Evolutionary conservation across 2,113 vertebrate genomes (phyloP), one percentile per base, ranked within the genome.

Genomic region (Eleginops maclovinus): DNA sequence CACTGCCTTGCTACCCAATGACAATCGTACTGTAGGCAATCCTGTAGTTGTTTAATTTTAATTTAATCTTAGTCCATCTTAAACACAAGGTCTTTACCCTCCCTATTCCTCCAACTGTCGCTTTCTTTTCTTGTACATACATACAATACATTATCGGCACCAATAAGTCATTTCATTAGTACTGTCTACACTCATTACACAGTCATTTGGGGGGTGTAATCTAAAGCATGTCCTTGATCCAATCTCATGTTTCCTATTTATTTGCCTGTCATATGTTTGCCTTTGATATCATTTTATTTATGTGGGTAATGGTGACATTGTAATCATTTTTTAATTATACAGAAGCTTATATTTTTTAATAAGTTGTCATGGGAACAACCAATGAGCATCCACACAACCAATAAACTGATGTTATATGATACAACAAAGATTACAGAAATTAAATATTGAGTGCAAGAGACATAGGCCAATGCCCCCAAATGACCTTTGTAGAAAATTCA

Each of bases 291-390:
- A 19, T 43, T 21, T 31, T 17, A 54, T 9, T 59, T 21, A 15
- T 6, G n/a, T 10, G 17, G 51, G 1, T 41, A 21, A 36, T 15
- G 13, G 28, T 28, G 11, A 21, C 16, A 10, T 1, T 28, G 17
- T 22, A 31, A 41, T 63, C n/a, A 24, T 44, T 41, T 73, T 36
- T 4, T 65, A 9, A 26, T 67, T 49, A 19, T 24, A 36, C 36
- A 8, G 17, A 21, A n/a, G 31, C 31, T 36, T 36, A 36, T 50
- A n/a, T 15, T 5, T 55, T 21, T 41, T 22, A 17, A 66, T 21
- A 16, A 43, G 40, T 79, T 74, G 43, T 75, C 50, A 79, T 70
- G 72, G 82, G 16, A 77, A 83, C 77, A 22, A 43, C 43, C n/a
- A 10, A 70, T 53, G 16, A 21, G 5, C 12, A 46, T 50, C 40